Evolutionary conservation across 2,888 invertebrate genomes (phyloP).

Genomic region (Oxyscelio sp.): DNA sequence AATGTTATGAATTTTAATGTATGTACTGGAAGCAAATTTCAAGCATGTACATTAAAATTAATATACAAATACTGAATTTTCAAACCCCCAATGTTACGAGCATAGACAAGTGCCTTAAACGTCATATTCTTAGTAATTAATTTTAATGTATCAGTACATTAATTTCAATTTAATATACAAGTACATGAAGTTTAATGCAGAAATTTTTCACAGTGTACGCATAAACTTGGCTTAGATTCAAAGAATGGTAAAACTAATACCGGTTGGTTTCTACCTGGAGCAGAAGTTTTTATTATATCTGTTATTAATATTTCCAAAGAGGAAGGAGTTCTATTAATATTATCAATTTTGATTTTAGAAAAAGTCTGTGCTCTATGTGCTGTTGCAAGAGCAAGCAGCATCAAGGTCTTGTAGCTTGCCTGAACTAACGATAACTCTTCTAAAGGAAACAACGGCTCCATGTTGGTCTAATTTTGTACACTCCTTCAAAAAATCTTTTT

Average conservation of each 20-base stretch:
- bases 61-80: no score
- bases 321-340: conserved; percentile 42
- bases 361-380: conserved; percentile 50
- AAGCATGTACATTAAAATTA: no score
- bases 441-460: conserved; percentile 10
- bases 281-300: conserved; percentile 56
- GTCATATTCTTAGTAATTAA: no score
- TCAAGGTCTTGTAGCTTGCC: conserved; percentile 11
- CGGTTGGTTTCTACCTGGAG: conserved; percentile 43
- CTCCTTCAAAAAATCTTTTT: conserved; percentile 62
- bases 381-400: conserved; percentile 26
- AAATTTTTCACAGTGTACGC: no score
- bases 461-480: conserved; percentile 50
- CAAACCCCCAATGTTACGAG: no score
- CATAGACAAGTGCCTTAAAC: no score
- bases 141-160: no score
- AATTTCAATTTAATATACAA: no score
- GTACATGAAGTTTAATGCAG: no score
- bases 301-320: conserved; percentile 44
- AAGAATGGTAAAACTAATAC: conserved; percentile 48
- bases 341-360: conserved; percentile 22
- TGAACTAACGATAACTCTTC: conserved; percentile 25
- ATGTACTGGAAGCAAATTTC: no score
- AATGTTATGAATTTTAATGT: no score
- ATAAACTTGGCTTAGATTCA: conserved; percentile 22